A percentile compares a stretch with the other conserved stretches of the same genome.
phyloP scores from a whole-genome alignment of 2,797 vertebrate genomes.

The Rhabdophis nuchalis region DNA sequence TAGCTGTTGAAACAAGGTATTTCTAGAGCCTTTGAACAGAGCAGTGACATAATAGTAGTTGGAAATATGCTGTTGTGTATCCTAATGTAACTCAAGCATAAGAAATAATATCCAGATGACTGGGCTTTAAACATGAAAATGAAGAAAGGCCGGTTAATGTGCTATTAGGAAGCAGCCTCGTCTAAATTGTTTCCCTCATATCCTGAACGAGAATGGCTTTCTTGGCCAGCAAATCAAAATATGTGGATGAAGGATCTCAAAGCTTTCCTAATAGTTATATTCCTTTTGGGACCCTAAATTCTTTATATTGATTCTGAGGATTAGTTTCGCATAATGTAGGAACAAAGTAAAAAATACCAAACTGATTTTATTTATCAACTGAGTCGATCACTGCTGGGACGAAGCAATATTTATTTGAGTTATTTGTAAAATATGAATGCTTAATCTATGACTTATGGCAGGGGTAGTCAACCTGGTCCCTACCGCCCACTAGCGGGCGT shows the following conservation, averaged over 20 bases:
- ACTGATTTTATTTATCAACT: neutral
- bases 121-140: neutral
- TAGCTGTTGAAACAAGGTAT: conserved; percentile 44
- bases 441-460: neutral
- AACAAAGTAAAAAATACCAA: neutral
- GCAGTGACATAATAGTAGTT: neutral
- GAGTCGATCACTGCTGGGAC: neutral
- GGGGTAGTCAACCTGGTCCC: too few relatives aligned
- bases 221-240: neutral
- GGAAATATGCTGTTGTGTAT: conserved; percentile 5
- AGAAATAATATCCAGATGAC: neutral
- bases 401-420: neutral
- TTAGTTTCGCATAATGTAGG: neutral
- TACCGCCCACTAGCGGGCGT: too few relatives aligned
- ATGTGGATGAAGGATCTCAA: neutral
- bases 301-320: neutral
- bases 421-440: neutral
- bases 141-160: neutral
- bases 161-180: neutral
- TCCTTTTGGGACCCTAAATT: neutral
- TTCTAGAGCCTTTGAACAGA: conserved; percentile 1
- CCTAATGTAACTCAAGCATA: neutral
- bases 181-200: neutral
- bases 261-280: neutral
- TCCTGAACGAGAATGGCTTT: neutral